Base-by-base conservation (phyloP, 2,888 invertebrate species). In the Chymomyza procnemis region DNA sequence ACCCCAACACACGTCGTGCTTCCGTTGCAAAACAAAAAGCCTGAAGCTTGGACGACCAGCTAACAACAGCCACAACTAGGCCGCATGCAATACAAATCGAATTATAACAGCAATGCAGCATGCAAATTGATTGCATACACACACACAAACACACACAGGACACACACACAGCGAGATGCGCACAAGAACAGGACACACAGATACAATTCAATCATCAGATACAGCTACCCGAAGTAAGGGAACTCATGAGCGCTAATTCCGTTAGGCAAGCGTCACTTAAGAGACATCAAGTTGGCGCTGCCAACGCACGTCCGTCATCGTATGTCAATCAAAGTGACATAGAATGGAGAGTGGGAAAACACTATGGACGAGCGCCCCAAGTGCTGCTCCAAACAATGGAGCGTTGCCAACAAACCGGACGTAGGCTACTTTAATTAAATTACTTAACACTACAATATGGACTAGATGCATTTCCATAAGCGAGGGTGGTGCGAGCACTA, bases 221-320 rank as follows among this genome's bases (percentile, higher is more conserved):
- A 26, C 26, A 26, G 26, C 1, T 26, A 26, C 26, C 1, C n/a
- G n/a, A 0, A 26, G 26, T 30, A 63, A 46, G 60, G 47, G 18
- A 3, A 52, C 16, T 18, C 18, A 52, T 52, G 52, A 52, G 60
- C 55, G 69, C 66, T 73, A 73, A 74, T 74, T 74, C 75, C 70
- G 70, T 74, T 69, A 73, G 64, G 60, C 73, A 74, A 64, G 66
- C 67, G 74, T 73, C 72, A 73, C 64, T 67, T 58, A 59, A 50
- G 59, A 14, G 22, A 59, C n/a, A 54, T 61, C 62, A 67, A 56
- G 55, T 65, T 66, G 60, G 52, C 61, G 26, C 12, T 14, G 3
- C 63, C 16, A 21, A 34, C 66, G 34, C 30, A 14, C 41, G 52
- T 26, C 65, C 70, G 59, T 74, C 70, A 61, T 64, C 21, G 26